Evolutionary conservation across 2,797 vertebrate species (phyloP).

Genomic region (Thamnophis elegans): DNA sequence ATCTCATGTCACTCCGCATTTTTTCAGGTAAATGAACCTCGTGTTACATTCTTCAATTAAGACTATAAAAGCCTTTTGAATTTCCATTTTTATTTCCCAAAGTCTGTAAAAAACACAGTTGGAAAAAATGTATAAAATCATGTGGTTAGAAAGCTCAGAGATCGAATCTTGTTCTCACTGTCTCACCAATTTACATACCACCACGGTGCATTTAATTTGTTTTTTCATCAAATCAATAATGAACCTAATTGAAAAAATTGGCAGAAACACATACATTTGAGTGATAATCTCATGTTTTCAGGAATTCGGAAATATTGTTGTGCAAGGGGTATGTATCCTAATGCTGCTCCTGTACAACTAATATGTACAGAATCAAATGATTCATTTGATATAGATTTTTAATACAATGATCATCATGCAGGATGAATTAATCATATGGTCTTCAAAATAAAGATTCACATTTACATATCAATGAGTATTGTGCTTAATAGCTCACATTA

Average conservation of each 20-base stretch:
- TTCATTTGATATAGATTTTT: slow-evolving; percentile 71
- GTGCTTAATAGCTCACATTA: slow-evolving; percentile 36
- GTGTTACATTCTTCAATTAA: background rate
- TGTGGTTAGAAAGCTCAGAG: slow-evolving; percentile 52
- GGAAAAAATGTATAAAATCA: slow-evolving; percentile 22
- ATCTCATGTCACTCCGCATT: background rate
- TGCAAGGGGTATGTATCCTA: slow-evolving; percentile 67
- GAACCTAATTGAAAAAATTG: slow-evolving; percentile 76
- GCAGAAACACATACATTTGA: slow-evolving; percentile 65
- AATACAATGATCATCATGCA: slow-evolving; percentile 66
- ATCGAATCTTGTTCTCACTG: slow-evolving; percentile 59
- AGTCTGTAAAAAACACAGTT: slow-evolving; percentile 17
- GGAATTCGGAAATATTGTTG: slow-evolving; percentile 49
- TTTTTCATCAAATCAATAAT: slow-evolving; percentile 75
- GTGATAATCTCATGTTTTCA: slow-evolving; percentile 60
- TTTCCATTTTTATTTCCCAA: slow-evolving; percentile 23
- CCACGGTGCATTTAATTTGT: slow-evolving; percentile 74
- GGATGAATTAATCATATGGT: slow-evolving; percentile 74
- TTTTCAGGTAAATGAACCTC: background rate
- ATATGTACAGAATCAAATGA: slow-evolving; percentile 65
- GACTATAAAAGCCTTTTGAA: background rate
- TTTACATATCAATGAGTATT: slow-evolving; percentile 74
- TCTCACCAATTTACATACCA: slow-evolving; percentile 68
- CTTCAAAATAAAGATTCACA: slow-evolving; percentile 70
- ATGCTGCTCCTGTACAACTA: slow-evolving; percentile 49